Conservation (phyloP, 2,888 invertebrate species). For the Lydus trimaculatus region DNA sequence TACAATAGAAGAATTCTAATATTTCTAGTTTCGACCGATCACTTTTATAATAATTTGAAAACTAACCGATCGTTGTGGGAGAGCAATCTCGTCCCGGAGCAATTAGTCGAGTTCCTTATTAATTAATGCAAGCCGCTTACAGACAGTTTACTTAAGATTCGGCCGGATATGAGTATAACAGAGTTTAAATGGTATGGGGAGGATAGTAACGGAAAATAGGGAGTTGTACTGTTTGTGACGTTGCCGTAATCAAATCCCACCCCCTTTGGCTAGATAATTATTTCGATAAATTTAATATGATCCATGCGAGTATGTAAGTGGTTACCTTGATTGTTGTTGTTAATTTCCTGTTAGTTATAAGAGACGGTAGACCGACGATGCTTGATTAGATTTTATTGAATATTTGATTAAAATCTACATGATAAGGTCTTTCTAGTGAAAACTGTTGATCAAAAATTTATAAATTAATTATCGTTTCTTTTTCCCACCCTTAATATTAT, state of each 20-base stretch:
- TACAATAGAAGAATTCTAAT: not conserved
- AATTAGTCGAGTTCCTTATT: constrained; percentile 62
- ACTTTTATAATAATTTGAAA: constrained; percentile 53
- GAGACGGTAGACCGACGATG: constrained; percentile 22
- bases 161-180: constrained; percentile 53
- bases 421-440: not conserved
- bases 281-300: constrained; percentile 61
- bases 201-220: constrained; percentile 31
- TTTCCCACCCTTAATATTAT: not conserved
- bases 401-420: constrained; percentile 33
- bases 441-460: not conserved
- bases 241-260: constrained; percentile 49
- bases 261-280: constrained; percentile 54
- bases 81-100: constrained; percentile 56
- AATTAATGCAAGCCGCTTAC: constrained; percentile 61
- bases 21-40: constrained; percentile 21
- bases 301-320: constrained; percentile 55
- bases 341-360: constrained; percentile 53
- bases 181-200: constrained; percentile 25
- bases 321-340: constrained; percentile 59
- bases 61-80: constrained; percentile 51
- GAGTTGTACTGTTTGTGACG: constrained; percentile 38
- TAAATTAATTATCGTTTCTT: too few relatives aligned
- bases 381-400: constrained; percentile 42
- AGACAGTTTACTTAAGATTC: constrained; percentile 60